Percentiles rank a stretch among this genome's conserved stretches.
Evolutionary conservation across 2,113 vertebrate species (phyloP).

Genomic region (Apus apus): DNA sequence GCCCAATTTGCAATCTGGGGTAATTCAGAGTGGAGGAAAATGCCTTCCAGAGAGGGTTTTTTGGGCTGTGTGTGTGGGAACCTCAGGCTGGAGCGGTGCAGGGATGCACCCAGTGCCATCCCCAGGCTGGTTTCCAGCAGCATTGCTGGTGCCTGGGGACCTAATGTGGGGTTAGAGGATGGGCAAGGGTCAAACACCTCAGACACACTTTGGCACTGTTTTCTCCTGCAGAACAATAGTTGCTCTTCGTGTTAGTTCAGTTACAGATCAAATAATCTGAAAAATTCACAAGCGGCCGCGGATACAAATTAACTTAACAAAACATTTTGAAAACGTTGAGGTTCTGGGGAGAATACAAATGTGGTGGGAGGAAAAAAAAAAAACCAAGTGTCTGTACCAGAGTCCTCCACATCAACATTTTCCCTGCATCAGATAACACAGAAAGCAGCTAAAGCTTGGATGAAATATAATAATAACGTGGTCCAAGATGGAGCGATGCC

Average conservation of each 20-base stretch:
- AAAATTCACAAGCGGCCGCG: conserved; percentile 52
- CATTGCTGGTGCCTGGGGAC: neutral
- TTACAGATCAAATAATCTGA: conserved; percentile 53
- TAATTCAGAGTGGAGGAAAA: fast-evolving
- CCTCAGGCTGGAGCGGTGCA: fast-evolving
- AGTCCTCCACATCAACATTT: conserved; percentile 37
- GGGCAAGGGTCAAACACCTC: neutral
- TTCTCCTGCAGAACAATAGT: conserved; percentile 41
- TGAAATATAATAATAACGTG: neutral
- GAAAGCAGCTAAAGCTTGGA: neutral
- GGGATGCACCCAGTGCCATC: neutral
- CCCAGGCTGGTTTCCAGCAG: neutral
- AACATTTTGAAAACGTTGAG: conserved; percentile 27
- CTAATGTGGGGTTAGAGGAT: neutral
- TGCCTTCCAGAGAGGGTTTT: fast-evolving
- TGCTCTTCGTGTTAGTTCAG: conserved; percentile 35
- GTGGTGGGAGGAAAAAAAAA: neutral
- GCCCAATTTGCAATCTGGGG: neutral
- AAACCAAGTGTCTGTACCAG: neutral
- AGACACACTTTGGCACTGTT: neutral
- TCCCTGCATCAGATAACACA: neutral
- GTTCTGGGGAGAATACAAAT: conserved; percentile 51
- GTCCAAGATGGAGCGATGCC: conserved; percentile 44
- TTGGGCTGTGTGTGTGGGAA: neutral
- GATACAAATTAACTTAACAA: conserved; percentile 67